These are phyloP conservation scores for Cololabis saira DNA, from an alignment of 2,113 vertebrate genomes.

Conservation along the genomic window DNA sequence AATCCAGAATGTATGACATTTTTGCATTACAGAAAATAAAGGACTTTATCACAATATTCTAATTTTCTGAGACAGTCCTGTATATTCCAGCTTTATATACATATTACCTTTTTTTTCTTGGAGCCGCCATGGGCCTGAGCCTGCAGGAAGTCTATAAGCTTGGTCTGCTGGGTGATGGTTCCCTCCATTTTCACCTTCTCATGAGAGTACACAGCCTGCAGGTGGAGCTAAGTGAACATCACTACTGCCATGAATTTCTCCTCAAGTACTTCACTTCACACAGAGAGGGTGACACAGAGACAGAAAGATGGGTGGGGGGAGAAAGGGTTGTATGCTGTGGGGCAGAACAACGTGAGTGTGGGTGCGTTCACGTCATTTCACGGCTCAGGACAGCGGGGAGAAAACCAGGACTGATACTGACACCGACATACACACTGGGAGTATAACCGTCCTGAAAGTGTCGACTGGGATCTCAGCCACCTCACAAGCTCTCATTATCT, in stretches of 20 bases:
- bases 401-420: conserved; percentile 27
- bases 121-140: conserved; percentile 95
- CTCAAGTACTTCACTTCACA: conserved; percentile 64
- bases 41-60: too few relatives aligned
- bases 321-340: background rate
- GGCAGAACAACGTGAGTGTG: conserved; percentile 1
- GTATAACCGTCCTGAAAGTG: background rate
- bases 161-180: conserved; percentile 98
- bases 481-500: too few relatives aligned
- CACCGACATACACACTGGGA: conserved; percentile 7
- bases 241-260: conserved; percentile 78
- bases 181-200: conserved; percentile 99
- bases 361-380: background rate
- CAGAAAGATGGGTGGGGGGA: conserved; percentile 5
- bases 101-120: conserved; percentile 97
- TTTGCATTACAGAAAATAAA: too few relatives aligned
- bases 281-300: conserved; percentile 52
- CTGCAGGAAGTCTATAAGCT: conserved; percentile 99
- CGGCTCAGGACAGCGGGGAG: conserved; percentile 22
- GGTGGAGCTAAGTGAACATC: conserved; percentile 80
- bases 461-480: background rate
- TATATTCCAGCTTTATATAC: background rate
- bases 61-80: too few relatives aligned
- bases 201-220: conserved; percentile 96
- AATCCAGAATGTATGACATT: too few relatives aligned